phyloP scores from a whole-genome alignment of 2,888 invertebrate species.

The Drosophila limbata region DNA sequence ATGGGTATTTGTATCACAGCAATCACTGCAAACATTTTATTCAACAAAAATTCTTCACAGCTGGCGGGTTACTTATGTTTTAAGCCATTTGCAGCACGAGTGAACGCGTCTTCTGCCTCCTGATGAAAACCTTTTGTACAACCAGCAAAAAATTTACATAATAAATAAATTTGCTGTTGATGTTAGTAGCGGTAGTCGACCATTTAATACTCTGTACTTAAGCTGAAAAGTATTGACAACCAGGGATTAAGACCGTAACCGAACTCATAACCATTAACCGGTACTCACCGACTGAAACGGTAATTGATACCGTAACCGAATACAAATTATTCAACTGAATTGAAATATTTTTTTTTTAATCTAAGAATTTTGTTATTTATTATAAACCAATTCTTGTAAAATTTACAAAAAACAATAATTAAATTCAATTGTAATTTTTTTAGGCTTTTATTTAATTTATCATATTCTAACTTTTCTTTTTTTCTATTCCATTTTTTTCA shows the following conservation, averaged over 20 bases:
- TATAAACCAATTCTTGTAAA: too few relatives aligned
- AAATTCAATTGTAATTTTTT: too few relatives aligned
- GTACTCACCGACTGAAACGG: too few relatives aligned
- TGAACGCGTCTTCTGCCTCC: not conserved
- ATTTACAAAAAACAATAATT: too few relatives aligned
- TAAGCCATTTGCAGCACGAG: conserved; percentile 17
- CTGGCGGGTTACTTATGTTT: conserved; percentile 17
- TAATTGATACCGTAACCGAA: too few relatives aligned
- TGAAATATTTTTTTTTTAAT: too few relatives aligned
- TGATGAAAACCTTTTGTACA: conserved; percentile 25
- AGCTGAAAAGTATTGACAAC: not conserved
- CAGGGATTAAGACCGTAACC: too few relatives aligned
- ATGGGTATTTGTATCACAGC: conserved; percentile 20
- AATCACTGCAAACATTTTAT: conserved; percentile 40
- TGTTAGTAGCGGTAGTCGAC: not conserved
- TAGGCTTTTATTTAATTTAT: too few relatives aligned
- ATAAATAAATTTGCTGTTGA: not conserved
- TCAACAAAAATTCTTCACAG: conserved; percentile 46
- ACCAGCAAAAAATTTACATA: conserved; percentile 1
- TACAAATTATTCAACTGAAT: too few relatives aligned
- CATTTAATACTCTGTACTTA: not conserved
- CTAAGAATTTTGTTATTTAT: too few relatives aligned
- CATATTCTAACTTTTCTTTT: too few relatives aligned
- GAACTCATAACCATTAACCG: too few relatives aligned
- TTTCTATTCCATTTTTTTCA: not conserved